phyloP scores from a whole-genome alignment of 1,140 invertebrate genomes.

The Muscidifurax raptorellus region DNA sequence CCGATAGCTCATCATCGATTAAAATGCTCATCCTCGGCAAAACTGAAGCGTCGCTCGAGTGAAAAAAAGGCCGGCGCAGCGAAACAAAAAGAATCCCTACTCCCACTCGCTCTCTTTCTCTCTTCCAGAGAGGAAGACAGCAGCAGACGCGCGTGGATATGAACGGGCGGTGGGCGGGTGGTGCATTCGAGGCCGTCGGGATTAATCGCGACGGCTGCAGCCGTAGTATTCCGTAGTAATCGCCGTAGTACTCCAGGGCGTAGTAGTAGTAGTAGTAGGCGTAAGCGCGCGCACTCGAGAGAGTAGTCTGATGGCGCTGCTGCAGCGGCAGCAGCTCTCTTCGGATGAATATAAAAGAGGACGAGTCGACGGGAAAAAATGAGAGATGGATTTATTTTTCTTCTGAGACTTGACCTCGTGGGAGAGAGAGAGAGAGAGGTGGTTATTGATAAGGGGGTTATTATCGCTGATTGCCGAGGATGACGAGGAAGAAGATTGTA shows the following conservation, averaged over 20 bases:
- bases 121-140: not conserved
- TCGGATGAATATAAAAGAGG: constrained; percentile 14
- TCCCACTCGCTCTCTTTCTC: too few species aligned
- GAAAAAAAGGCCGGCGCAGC: not conserved
- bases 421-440: too few species aligned
- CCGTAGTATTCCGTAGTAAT: constrained; percentile 30
- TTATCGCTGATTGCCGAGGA: too few species aligned
- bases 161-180: not conserved
- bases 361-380: not conserved
- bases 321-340: not conserved
- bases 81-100: not conserved
- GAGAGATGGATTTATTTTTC: not conserved
- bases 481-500: too few species aligned
- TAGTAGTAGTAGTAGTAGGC: not conserved
- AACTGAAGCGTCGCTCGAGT: not conserved
- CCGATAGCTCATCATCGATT: constrained; percentile 29
- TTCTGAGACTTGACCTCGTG: too few species aligned
- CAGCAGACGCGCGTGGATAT: not conserved
- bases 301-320: not conserved
- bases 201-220: constrained; percentile 25
- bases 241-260: not conserved
- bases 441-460: too few species aligned
- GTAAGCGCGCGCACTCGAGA: not conserved
- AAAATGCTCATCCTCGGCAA: not conserved
- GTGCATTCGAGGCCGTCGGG: constrained; percentile 9